phyloP scores from a whole-genome alignment of 2,888 invertebrate species.

The Leptothorax acervorum region DNA sequence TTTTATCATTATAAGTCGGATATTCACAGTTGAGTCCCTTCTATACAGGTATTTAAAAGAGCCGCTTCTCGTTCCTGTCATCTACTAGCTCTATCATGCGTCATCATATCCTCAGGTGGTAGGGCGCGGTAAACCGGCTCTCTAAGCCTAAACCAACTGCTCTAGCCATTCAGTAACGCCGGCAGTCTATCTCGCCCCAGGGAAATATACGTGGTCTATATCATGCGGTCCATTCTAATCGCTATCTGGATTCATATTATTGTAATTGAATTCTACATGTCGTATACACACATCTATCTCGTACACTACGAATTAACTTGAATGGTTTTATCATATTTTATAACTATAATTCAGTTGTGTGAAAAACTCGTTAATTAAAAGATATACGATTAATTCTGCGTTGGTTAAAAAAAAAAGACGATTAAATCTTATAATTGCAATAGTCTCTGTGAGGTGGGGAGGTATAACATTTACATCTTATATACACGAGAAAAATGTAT shows the following conservation, averaged over 20 bases:
- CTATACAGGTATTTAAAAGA: conserved; percentile 18
- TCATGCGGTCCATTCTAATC: background rate
- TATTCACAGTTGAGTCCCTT: background rate
- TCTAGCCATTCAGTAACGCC: conserved; percentile 42
- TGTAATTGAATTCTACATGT: conserved; percentile 32
- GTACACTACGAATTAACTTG: background rate
- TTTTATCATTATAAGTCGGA: background rate
- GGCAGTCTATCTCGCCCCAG: conserved; percentile 27
- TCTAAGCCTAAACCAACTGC: conserved; percentile 30
- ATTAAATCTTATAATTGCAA: background rate
- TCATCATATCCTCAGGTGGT: conserved; percentile 41
- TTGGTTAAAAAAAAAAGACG: background rate
- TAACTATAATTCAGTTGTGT: background rate
- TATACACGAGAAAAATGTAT: background rate
- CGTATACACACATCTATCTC: background rate
- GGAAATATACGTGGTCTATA: conserved; percentile 32
- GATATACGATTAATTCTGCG: background rate
- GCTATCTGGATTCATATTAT: background rate
- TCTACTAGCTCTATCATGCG: conserved; percentile 19
- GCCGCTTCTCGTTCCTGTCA: background rate
- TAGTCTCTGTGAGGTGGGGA: background rate
- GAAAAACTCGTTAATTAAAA: background rate
- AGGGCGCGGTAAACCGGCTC: conserved; percentile 37
- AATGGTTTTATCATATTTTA: background rate
- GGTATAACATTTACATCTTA: background rate